Evolutionary conservation across 2,113 vertebrate genomes (phyloP).

Genomic region (Aphyosemion australe): DNA sequence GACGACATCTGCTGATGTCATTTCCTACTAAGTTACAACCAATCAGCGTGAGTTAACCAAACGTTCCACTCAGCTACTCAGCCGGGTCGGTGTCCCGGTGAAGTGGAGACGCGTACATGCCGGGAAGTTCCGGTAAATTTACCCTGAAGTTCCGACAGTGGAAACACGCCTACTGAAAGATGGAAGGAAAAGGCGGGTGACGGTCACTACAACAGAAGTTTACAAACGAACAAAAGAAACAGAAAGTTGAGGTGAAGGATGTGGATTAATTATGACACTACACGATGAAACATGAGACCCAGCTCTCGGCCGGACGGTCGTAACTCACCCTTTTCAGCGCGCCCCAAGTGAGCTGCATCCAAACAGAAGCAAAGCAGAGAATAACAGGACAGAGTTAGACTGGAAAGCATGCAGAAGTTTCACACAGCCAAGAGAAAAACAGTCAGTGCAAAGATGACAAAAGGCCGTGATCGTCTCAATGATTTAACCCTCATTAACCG

Average conservation of each 20-base stretch:
- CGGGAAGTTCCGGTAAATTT: no score
- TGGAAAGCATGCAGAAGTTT: conserved; percentile 33
- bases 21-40: no score
- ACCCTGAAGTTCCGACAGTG: no score
- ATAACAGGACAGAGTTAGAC: conserved; percentile 66
- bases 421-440: conserved; percentile 6
- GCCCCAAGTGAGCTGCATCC: conserved; percentile 76
- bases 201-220: not conserved
- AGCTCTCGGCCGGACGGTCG: conserved; percentile 45
- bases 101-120: no score
- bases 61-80: no score
- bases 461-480: no score
- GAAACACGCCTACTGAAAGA: no score
- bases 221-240: conserved; percentile 8
- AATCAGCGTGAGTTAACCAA: no score
- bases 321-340: conserved; percentile 77
- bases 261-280: conserved; percentile 15
- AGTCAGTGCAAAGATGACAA: not conserved
- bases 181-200: conserved; percentile 8
- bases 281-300: conserved; percentile 42
- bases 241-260: not conserved
- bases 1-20: no score
- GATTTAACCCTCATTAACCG: not conserved
- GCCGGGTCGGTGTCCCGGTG: no score
- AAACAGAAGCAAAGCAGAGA: conserved; percentile 61